These are phyloP conservation scores for Acanthopleura granulata DNA, from an alignment of 2,888 invertebrate genomes.

Conservation along the genomic window DNA sequence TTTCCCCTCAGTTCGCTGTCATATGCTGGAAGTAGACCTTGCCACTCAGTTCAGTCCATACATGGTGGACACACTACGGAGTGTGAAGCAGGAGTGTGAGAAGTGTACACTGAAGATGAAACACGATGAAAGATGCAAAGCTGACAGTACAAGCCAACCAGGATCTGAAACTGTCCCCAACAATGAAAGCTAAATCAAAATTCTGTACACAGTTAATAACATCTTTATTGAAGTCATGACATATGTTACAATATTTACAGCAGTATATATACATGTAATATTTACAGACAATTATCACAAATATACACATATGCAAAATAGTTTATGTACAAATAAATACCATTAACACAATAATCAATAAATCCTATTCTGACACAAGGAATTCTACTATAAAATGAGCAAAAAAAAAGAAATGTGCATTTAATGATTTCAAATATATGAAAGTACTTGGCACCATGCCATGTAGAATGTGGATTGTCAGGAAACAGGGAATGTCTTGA, in stretches of 20 bases:
- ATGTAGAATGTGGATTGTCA: neutral
- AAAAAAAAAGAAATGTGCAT: too few relatives aligned
- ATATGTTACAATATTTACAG: slow-evolving; percentile 8
- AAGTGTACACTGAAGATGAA: slow-evolving; percentile 28
- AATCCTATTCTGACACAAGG: too few relatives aligned
- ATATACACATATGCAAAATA: neutral
- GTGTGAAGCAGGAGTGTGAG: slow-evolving; percentile 37
- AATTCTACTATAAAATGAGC: too few relatives aligned
- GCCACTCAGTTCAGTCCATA: slow-evolving; percentile 50
- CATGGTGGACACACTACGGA: slow-evolving; percentile 34
- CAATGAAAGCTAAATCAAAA: too few relatives aligned
- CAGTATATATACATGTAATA: neutral
- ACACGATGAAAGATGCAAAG: neutral
- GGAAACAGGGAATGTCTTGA: neutral
- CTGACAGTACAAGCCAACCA: too few relatives aligned
- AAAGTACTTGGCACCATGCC: neutral
- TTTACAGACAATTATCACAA: neutral
- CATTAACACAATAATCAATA: too few relatives aligned
- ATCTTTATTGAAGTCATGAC: neutral
- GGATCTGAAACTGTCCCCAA: too few relatives aligned
- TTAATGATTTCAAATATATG: too few relatives aligned
- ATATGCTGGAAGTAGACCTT: slow-evolving; percentile 49
- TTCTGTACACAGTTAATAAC: neutral
- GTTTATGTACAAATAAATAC: too few relatives aligned
- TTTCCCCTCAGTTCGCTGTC: slow-evolving; percentile 43